Evolutionary conservation across 2,113 vertebrate genomes (phyloP).

Genomic region (Protobothrops mucrosquamatus): DNA sequence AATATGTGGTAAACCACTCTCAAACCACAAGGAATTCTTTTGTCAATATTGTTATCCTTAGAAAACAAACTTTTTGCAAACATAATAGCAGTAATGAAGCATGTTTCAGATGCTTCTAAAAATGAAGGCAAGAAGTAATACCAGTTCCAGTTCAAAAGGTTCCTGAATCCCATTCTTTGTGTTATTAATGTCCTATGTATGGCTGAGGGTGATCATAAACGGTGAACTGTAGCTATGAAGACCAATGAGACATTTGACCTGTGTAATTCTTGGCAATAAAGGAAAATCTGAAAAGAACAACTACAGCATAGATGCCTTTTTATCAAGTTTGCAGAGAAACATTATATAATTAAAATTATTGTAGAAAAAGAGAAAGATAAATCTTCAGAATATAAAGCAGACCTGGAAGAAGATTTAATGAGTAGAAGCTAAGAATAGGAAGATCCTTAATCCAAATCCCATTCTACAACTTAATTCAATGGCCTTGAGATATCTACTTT

Average conservation of each 20-base stretch:
- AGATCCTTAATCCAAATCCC: neutral
- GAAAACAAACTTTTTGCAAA: neutral
- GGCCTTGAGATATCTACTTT: neutral
- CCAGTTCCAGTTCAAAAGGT: constrained; percentile 32
- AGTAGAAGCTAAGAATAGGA: neutral
- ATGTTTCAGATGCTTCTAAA: constrained; percentile 29
- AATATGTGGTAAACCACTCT: neutral
- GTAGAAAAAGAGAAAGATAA: neutral
- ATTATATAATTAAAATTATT: neutral
- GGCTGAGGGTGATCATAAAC: constrained; percentile 53
- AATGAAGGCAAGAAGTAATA: constrained; percentile 6
- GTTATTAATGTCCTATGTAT: constrained; percentile 51
- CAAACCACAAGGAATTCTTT: neutral
- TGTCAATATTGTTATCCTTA: constrained; percentile 3
- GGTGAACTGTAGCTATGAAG: constrained; percentile 64
- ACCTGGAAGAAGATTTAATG: neutral
- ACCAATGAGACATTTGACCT: constrained; percentile 44
- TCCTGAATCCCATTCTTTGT: constrained; percentile 46
- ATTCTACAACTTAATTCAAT: neutral
- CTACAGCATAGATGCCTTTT: neutral
- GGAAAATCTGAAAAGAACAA: neutral
- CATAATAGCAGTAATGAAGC: constrained; percentile 11
- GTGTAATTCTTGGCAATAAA: neutral
- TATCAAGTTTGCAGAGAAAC: neutral
- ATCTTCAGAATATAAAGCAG: neutral